phyloP scores from a whole-genome alignment of 1,140 invertebrate genomes.

The Leptestheria dahalacensis region DNA sequence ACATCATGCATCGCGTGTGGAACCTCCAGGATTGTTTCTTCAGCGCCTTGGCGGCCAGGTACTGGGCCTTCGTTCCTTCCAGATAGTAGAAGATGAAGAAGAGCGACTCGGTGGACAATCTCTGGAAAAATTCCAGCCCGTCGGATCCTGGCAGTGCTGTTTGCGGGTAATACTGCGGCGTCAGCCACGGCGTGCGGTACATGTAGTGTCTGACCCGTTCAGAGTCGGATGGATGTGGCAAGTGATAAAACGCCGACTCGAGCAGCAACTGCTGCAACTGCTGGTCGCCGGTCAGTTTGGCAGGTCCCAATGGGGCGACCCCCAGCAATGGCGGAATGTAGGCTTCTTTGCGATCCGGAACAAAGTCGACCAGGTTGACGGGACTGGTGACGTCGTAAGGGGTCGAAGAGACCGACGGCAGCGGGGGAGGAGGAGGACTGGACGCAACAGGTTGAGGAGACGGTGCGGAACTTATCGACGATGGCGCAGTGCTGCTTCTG shows the following conservation, averaged over 20 bases:
- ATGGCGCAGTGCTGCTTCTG: conserved; percentile 18
- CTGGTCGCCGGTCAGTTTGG: conserved; percentile 71
- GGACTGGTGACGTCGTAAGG: too few species aligned
- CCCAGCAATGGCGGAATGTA: conserved; percentile 88
- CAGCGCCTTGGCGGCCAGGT: conserved; percentile 95
- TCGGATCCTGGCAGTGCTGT: conserved; percentile 84
- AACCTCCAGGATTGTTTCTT: conserved; percentile 99
- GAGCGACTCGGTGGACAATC: conserved; percentile 89
- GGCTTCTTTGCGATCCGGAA: conserved; percentile 39
- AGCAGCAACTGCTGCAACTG: conserved; percentile 79
- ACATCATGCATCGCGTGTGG: conserved; percentile 99
- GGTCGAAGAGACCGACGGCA: too few species aligned
- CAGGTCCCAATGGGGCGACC: conserved; percentile 84
- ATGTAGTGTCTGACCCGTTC: conserved; percentile 83
- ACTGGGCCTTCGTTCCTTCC: conserved; percentile 99
- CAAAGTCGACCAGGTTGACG: not conserved
- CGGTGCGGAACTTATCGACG: conserved; percentile 21
- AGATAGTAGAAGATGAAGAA: conserved; percentile 99
- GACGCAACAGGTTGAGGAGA: conserved; percentile 19
- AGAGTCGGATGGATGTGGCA: conserved; percentile 92
- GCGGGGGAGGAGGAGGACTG: conserved; percentile 14
- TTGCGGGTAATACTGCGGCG: conserved; percentile 85
- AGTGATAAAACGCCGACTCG: conserved; percentile 82
- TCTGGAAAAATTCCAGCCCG: conserved; percentile 94
- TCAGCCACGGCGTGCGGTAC: conserved; percentile 76